phyloP scores from a whole-genome alignment of 2,888 invertebrate genomes.

The Pachymerium ferrugineum region DNA sequence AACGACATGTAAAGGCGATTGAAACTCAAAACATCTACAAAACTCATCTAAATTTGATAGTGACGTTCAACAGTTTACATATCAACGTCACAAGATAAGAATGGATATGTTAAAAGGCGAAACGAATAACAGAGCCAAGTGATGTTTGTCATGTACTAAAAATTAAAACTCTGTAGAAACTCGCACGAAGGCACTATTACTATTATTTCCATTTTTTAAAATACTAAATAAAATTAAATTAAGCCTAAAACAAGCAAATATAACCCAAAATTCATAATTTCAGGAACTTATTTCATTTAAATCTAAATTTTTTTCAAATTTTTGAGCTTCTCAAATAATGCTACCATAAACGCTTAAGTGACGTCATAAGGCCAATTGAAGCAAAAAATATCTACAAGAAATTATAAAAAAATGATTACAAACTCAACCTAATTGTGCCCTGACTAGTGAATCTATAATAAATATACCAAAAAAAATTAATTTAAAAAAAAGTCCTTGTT shows the following conservation, averaged over 20 bases:
- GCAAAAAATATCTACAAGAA: not conserved
- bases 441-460: slow-evolving; percentile 13
- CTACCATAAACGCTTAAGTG: not conserved
- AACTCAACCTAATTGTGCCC: slow-evolving; percentile 8
- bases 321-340: not conserved
- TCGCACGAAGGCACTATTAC: not conserved
- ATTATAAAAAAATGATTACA: not conserved
- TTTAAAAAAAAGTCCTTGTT: not conserved
- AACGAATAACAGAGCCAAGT: too few species aligned
- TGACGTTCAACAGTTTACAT: too few species aligned
- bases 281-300: not conserved
- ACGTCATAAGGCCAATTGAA: slow-evolving; percentile 9
- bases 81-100: too few species aligned
- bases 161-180: too few species aligned
- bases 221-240: not conserved
- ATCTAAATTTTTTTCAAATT: not conserved
- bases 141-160: too few species aligned
- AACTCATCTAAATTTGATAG: too few species aligned
- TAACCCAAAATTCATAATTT: not conserved
- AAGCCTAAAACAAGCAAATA: not conserved
- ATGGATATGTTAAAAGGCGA: not conserved
- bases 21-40: too few species aligned
- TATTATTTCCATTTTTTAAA: not conserved
- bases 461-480: slow-evolving; percentile 7
- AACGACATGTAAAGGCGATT: too few species aligned